phyloP scores from a whole-genome alignment of 2,797 vertebrate species.

The Hydrolagus colliei region DNA sequence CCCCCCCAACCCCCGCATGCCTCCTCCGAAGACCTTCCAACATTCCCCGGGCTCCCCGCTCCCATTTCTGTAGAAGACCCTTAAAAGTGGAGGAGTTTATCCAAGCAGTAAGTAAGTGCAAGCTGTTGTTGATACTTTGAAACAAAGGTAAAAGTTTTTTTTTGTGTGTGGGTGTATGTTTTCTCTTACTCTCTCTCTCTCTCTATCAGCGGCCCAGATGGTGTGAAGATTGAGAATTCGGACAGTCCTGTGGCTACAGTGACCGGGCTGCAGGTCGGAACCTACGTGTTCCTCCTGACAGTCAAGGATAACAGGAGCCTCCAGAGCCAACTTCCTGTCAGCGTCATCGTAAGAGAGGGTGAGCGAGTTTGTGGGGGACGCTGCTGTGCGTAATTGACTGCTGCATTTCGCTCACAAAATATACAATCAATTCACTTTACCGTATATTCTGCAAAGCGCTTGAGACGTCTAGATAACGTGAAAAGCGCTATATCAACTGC shows the following conservation, averaged over 20 bases:
- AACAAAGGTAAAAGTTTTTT: not conserved
- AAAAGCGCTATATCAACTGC: no score
- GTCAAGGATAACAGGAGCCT: constrained; percentile 85
- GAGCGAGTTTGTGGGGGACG: constrained; percentile 5
- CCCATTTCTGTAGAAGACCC: no score
- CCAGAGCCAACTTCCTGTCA: constrained; percentile 76
- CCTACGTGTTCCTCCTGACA: constrained; percentile 79
- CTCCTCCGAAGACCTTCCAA: no score
- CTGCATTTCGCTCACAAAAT: no score
- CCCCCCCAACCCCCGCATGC: not conserved
- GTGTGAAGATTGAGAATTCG: constrained; percentile 81
- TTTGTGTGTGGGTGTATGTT: not conserved
- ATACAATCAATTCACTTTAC: no score
- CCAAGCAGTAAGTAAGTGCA: no score
- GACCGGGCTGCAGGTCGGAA: constrained; percentile 79
- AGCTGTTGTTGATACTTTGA: no score
- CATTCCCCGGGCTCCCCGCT: no score
- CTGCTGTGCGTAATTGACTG: no score
- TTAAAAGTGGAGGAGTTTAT: no score
- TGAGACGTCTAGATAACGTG: no score
- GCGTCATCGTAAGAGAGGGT: constrained; percentile 88
- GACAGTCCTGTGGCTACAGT: constrained; percentile 75
- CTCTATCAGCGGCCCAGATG: constrained; percentile 72
- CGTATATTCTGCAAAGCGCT: no score
- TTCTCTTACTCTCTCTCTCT: constrained; percentile 34